Evolutionary conservation across 2,797 vertebrate species (phyloP).

Genomic region (Sebastes hubbsi): DNA sequence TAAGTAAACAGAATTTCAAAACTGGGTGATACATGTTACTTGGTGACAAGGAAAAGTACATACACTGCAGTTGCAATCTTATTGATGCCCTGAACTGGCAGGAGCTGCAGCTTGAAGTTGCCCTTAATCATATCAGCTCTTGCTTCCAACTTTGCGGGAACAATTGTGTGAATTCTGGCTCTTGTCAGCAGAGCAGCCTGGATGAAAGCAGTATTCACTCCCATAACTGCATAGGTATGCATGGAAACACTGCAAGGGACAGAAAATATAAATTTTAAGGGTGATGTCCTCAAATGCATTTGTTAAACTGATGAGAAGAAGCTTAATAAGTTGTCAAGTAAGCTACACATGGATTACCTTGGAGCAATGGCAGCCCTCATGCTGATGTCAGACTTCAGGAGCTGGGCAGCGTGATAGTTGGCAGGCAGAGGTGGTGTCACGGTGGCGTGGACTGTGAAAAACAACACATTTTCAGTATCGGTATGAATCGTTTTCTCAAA

Average conservation of each 20-base stretch:
- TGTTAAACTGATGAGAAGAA: not conserved
- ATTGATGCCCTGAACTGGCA: slow-evolving; percentile 76
- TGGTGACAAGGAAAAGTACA: slow-evolving; percentile 20
- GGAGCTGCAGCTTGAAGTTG: slow-evolving; percentile 81
- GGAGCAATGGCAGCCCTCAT: slow-evolving; percentile 74
- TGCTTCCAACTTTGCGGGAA: slow-evolving; percentile 78
- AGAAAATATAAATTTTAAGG: slow-evolving; percentile 12
- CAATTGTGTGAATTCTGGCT: slow-evolving; percentile 68
- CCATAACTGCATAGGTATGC: slow-evolving; percentile 84
- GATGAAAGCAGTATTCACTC: slow-evolving; percentile 82
- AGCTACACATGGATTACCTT: slow-evolving; percentile 71
- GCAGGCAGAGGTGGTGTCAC: slow-evolving; percentile 78
- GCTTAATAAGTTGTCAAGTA: not conserved
- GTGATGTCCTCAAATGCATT: not conserved
- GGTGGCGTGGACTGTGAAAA: slow-evolving; percentile 72
- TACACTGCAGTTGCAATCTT: slow-evolving; percentile 78
- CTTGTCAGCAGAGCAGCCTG: slow-evolving; percentile 82
- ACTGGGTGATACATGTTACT: not conserved
- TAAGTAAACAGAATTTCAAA: not conserved
- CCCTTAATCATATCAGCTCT: slow-evolving; percentile 79
- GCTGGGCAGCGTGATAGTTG: slow-evolving; percentile 69
- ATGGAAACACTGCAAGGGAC: slow-evolving; percentile 77
- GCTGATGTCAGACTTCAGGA: slow-evolving; percentile 81
- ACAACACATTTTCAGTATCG: not conserved
- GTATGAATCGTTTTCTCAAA: not conserved